phyloP scores from a whole-genome alignment of 2,888 invertebrate species.

The Diaperis boleti region DNA sequence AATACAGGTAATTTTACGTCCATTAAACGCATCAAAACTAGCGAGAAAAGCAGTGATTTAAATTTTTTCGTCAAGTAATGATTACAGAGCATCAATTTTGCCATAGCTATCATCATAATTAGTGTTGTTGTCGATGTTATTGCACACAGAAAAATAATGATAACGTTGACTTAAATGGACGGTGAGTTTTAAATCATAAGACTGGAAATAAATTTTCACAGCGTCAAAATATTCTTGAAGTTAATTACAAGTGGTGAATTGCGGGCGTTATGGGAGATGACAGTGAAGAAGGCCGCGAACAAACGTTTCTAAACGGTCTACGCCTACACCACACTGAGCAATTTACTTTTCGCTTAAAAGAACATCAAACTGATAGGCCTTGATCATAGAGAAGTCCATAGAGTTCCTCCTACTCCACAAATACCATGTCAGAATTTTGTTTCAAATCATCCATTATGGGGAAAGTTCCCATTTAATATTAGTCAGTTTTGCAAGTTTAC shows the following conservation, averaged over 20 bases:
- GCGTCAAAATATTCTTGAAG: slow-evolving; percentile 10
- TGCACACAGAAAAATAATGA: slow-evolving; percentile 4
- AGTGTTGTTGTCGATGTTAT: slow-evolving; percentile 17
- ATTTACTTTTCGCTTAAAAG: slow-evolving; percentile 10
- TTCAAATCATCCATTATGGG: background rate
- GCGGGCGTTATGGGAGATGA: slow-evolving; percentile 19
- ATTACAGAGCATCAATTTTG: slow-evolving; percentile 27
- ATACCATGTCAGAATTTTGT: background rate
- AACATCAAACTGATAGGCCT: slow-evolving; percentile 13
- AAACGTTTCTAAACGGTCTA: slow-evolving; percentile 14
- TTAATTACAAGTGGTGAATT: slow-evolving; percentile 19
- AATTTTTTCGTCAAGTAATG: slow-evolving; percentile 17
- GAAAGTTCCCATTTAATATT: slow-evolving; percentile 20
- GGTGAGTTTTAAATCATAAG: slow-evolving; percentile 7
- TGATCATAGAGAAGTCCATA: slow-evolving; percentile 10
- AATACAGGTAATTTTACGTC: slow-evolving; percentile 27
- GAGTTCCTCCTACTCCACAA: background rate
- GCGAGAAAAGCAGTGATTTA: slow-evolving; percentile 24
- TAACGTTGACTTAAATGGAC: background rate
- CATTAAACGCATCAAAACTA: slow-evolving; percentile 35
- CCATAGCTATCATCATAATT: slow-evolving; percentile 13
- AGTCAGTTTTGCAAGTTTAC: slow-evolving; percentile 22
- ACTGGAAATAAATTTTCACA: slow-evolving; percentile 17
- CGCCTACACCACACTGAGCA: slow-evolving; percentile 13
- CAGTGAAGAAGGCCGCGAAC: slow-evolving; percentile 20